A percentile compares a stretch with the other conserved stretches of the same genome.
Evolutionary conservation across 1,140 invertebrate species (phyloP).

Genomic region (Drosophila watanabei): DNA sequence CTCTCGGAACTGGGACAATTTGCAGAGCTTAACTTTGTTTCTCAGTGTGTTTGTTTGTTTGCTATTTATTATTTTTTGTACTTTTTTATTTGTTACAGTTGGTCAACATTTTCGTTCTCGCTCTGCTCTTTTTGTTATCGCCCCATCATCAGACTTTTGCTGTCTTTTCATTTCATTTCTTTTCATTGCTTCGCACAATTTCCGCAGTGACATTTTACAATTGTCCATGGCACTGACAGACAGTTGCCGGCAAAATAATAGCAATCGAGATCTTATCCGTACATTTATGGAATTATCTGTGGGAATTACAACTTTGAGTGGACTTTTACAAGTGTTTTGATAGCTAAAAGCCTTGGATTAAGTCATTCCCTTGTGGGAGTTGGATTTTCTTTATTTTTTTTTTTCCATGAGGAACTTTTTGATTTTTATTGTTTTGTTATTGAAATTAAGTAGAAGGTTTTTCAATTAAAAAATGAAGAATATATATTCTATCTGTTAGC

Average conservation of each 20-base stretch:
- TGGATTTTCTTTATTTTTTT: neutral
- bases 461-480: neutral
- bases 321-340: conserved; percentile 14
- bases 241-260: conserved; percentile 27
- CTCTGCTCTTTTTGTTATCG: conserved; percentile 50
- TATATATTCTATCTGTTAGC: neutral
- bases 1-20: conserved; percentile 72
- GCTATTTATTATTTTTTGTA: conserved; percentile 31
- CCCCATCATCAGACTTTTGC: conserved; percentile 51
- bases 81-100: conserved; percentile 46
- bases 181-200: conserved; percentile 71
- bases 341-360: conserved; percentile 10
- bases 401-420: neutral
- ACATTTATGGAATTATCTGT: conserved; percentile 36
- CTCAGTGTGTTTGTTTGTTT: conserved; percentile 29
- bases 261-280: conserved; percentile 37
- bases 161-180: conserved; percentile 65
- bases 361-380: neutral
- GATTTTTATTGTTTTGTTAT: neutral
- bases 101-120: conserved; percentile 59
- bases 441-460: neutral
- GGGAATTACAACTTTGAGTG: conserved; percentile 28
- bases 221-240: conserved; percentile 47
- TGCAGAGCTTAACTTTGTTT: conserved; percentile 61
- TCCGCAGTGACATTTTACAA: conserved; percentile 76